Evolutionary conservation across 2,113 vertebrate species (phyloP), one percentile per base, ranked within the genome.

Genomic region (Pachyramphus minor): DNA sequence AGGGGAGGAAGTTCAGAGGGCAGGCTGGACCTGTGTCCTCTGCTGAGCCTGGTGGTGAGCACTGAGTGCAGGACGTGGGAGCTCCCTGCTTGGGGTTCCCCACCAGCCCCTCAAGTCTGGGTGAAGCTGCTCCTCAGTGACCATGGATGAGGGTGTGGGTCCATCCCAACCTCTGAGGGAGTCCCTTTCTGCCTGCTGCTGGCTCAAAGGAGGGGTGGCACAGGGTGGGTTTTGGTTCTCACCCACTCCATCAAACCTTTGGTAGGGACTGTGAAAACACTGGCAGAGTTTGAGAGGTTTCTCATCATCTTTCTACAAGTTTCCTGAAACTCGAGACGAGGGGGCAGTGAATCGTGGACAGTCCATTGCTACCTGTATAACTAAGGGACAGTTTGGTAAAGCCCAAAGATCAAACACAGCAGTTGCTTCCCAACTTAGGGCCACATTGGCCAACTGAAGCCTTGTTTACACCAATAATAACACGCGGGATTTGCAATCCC

Each of bases 101-200:
- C 24, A 16, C 5, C 35, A 50, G 49, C 52, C 0, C 0, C 59
- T 14, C 0, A 0, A 24, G 27, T 8, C 41, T 58, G 52, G 37
- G 25, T 58, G 66, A 56, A 52, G 37, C 67, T 60, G 22, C 14
- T 60, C 50, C 3, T 52, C 41, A 12, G 37, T 41, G 72, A 67
- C 59, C 63, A 18, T 0, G 3, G 33, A 2, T 28, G 25, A 50
- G 35, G 35, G 8, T 28, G 14, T 55, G 22, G 50, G 37, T 91
- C 67, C 62, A 21, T 33, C 12, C 0, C 1, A 31, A 45, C 33
- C 31, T 33, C 28, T 0, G 1, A 22, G 6, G 20, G 13, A 21
- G n/a, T 66, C 35, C 1, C 0, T 71, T 73, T 66, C 18, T 67
- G 62, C 49, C 35, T 55, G 20, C 14, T 67, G 20, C 56, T 87